Evolutionary conservation across 2,888 invertebrate genomes (phyloP), one percentile per base, ranked within the genome.

Genomic region (Diaprepes abbreviatus): DNA sequence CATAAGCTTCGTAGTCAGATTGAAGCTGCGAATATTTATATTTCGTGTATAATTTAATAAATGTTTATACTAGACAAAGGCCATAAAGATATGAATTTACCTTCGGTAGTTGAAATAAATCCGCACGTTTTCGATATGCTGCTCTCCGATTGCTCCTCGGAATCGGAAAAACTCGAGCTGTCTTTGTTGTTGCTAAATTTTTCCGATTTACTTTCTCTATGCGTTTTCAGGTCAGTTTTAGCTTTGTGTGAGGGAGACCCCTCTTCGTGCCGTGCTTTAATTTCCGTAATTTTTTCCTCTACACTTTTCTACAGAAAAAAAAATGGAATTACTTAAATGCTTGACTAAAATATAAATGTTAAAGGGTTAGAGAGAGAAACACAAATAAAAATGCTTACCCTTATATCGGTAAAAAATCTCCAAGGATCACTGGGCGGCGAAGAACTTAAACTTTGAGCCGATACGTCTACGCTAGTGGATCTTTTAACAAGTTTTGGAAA

Each of bases 231-330:
- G 9, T 57, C 60, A 2, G 6, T 50, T 36, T 48, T 45, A 19
- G 59, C 9, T 71, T 73, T 76, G 54, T 76, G 76, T 28, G 64
- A 62, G 0, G 81, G 81, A 0, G 82, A 80, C 17, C 79, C 78
- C 43, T 83, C 83, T 45, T 77, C 75, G 58, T 79, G 81, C 66
- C 83, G 76, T 1, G 81, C 73, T 75, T 92, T 91, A 65, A 90
- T 89, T 77, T 89, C 89, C 7, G 89, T 90, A 66, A 92, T 86
- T 84, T 91, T 92, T 71, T 92, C 92, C 80, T 93, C 92, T 52
- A 93, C 92, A 35, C 92, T 92, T 80, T 92, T 92, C 36, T 43
- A n/a, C 4, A 21, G 3, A 28, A 24, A 28, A 28, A n/a, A n/a
- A n/a, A n/a, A n/a, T n/a, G n/a, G n/a, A n/a, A n/a, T n/a, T n/a